Base-by-base conservation (phyloP, 2,113 vertebrate species). In the Tetrao urogallus region DNA sequence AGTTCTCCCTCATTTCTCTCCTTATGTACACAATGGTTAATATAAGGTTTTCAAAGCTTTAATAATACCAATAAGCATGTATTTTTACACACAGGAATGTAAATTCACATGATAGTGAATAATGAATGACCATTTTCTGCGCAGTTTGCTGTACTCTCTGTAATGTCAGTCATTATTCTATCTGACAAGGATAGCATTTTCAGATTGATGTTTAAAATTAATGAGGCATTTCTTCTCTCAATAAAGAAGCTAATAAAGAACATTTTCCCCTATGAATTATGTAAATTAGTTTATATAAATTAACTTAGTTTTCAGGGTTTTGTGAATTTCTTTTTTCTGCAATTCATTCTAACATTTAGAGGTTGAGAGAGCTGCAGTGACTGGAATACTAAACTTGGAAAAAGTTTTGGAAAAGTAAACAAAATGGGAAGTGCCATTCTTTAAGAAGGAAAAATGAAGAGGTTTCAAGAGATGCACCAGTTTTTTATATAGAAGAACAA, bases 151-250 rank as follows among this genome's bases (percentile, higher is more conserved):
- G 66, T 95, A 83, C 74, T 96, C 77, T 67, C 77, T 80, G 75
- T 96, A 97, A 94, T 97, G 92, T 96, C 92, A 96, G 95, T 95
- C 96, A 97, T 97, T 97, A 96, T 91, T 97, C 92, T 96, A 74
- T 73, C 86, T 96, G 92, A 96, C 94, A 86, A 83, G 81, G 92
- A 90, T 69, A 91, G 19, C 69, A 82, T 96, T 97, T 94, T 96
- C 70, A 94, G 94, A 95, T 75, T 94, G 91, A 95, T 92, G 50
- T 93, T 97, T 97, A 96, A 97, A 98, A 95, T 96, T 97, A 97
- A 97, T 96, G 96, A 97, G 64, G 87, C 90, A 94, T 96, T 94
- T 90, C 36, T 96, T 89, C 83, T 93, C 71, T 82, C 81, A 93
- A 82, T 96, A 90, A 92, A 94, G 90, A 94, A 94, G 57, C 63